Base-by-base conservation (phyloP, 2,888 invertebrate genomes). In the Zhuqinia jingwanae region DNA sequence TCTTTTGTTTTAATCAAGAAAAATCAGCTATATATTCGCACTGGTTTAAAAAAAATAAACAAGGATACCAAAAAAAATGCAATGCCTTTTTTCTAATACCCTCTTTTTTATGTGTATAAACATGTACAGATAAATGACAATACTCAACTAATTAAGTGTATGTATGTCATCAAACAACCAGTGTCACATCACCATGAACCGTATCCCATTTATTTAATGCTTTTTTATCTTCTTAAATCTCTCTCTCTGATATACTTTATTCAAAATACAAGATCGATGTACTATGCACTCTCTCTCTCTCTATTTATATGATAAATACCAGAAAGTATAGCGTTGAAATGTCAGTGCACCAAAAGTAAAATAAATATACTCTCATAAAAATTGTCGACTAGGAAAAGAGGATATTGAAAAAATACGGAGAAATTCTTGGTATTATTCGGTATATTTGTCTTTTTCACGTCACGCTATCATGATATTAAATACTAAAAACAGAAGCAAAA, bases 61-160 rank as follows among this genome's bases (percentile, higher is more conserved):
- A 42, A n/a, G n/a, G n/a, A 63, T 15, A 65, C 25, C 65, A 65
- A 22, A 65, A 65, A 56, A n/a, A n/a, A n/a, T n/a, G n/a, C 76
- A 76, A 56, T 56, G 22, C 25, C 15, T 11, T 56, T 75, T 56
- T 27, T 68, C 13, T 17, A n/a, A 22, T 73, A 27, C 22, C 13
- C 42, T n/a, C 56, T 36, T 36, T 20, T 45, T 53, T 76, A 56
- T 20, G 36, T 36, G 76, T 56, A 36, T 56, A 76, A 76, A 53
- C 56, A 76, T 56, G 30, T 56, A 56, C 47, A 47, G 15, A 47
- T 25, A 73, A 73, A 73, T 73, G 56, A 76, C 76, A 76, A 76
- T 76, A 56, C 47, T 76, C 56, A 76, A 56, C 76, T 76, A 76
- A 76, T 76, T 76, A 76, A 36, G 76, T 56, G 56, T 56, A 36